Evolutionary conservation across 2,888 invertebrate species (phyloP).

Genomic region (Osedax frankpressi): DNA sequence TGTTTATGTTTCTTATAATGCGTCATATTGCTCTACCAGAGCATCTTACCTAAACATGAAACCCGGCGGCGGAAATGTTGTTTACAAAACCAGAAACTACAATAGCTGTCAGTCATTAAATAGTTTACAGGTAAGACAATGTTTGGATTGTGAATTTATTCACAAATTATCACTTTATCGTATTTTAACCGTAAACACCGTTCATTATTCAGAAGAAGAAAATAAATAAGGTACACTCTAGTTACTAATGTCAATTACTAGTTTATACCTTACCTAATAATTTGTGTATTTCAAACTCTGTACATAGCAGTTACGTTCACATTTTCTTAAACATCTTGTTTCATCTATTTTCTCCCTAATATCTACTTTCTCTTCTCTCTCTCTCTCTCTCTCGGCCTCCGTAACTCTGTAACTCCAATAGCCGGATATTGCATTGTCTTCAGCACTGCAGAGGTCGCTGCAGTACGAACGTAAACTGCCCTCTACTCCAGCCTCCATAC

Average conservation of each 20-base stretch:
- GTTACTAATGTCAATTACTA: no score
- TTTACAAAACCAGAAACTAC: not conserved
- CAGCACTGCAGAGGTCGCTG: conserved; percentile 36
- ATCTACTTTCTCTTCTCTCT: not conserved
- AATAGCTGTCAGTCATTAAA: not conserved
- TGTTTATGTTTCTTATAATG: no score
- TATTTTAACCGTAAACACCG: no score
- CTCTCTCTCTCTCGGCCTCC: not conserved
- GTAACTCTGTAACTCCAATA: not conserved
- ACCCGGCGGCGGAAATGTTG: not conserved
- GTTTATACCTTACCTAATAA: no score
- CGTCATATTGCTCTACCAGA: not conserved
- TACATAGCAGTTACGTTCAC: no score
- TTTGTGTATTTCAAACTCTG: no score
- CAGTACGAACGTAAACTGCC: conserved; percentile 42
- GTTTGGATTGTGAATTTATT: no score
- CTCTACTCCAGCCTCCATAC: conserved; percentile 13
- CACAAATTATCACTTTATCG: no score
- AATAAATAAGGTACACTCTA: no score
- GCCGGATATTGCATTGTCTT: conserved; percentile 28
- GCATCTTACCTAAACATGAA: conserved; percentile 7
- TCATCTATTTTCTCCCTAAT: not conserved
- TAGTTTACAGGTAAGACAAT: not conserved
- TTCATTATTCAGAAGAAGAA: no score
- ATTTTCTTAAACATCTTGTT: no score